These are phyloP conservation scores for Rachycentron canadum DNA, from an alignment of 2,797 vertebrate species.

Conservation along the genomic window DNA sequence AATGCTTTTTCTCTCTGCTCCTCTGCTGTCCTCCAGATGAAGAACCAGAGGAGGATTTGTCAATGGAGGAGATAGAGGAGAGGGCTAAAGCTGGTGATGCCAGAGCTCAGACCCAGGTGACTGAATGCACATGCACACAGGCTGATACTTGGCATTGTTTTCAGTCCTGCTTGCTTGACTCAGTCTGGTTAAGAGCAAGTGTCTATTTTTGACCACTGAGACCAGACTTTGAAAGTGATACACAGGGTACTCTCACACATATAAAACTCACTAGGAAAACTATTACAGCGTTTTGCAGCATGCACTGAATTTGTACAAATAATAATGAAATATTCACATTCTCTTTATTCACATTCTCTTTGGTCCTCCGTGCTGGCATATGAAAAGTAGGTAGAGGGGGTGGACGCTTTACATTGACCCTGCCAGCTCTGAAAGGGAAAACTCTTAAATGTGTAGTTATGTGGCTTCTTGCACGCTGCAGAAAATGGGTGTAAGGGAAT, in stretches of 20 bases:
- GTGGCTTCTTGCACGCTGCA: slow-evolving; percentile 7
- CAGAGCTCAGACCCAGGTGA: slow-evolving; percentile 90
- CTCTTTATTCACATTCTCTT: neutral
- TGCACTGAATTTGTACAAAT: neutral
- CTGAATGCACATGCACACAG: slow-evolving; percentile 40
- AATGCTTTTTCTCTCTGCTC: neutral
- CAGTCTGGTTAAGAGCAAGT: slow-evolving; percentile 41
- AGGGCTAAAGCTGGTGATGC: slow-evolving; percentile 90
- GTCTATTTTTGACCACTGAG: slow-evolving; percentile 73
- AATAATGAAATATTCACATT: slow-evolving; percentile 11
- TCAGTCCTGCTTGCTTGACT: slow-evolving; percentile 45
- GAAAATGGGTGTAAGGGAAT: neutral
- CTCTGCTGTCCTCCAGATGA: slow-evolving; percentile 64
- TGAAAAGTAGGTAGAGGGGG: neutral
- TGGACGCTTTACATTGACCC: slow-evolving; percentile 26
- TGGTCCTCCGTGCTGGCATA: too few species aligned
- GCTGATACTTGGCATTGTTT: slow-evolving; percentile 61
- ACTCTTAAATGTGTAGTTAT: slow-evolving; percentile 33
- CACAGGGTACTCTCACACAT: slow-evolving; percentile 27
- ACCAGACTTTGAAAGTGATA: slow-evolving; percentile 46
- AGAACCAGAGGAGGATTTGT: slow-evolving; percentile 80
- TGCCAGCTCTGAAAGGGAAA: slow-evolving; percentile 41
- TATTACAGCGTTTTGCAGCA: slow-evolving; percentile 1
- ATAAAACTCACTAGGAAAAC: slow-evolving; percentile 32
- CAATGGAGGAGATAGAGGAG: slow-evolving; percentile 88